phyloP scores from a whole-genome alignment of 1,140 invertebrate species.

The Oreohelix idahoensis region DNA sequence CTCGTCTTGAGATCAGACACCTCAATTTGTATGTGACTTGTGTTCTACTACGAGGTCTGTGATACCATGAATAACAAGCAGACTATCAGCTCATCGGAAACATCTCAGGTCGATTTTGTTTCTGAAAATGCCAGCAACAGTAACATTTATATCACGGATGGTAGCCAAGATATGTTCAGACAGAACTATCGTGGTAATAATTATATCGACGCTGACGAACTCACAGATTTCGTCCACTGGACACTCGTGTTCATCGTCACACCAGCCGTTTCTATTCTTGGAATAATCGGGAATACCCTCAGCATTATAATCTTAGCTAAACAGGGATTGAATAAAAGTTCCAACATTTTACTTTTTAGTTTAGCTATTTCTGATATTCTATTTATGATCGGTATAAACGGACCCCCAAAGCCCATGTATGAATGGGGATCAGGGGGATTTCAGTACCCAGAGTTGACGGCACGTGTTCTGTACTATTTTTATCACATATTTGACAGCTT shows the following conservation, averaged over 20 bases:
- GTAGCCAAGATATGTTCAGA: too few relatives aligned
- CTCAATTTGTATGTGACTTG: too few relatives aligned
- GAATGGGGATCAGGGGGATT: conserved; percentile 1
- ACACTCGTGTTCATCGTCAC: conserved; percentile 11
- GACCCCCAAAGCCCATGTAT: conserved; percentile 17
- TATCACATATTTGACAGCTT: conserved; percentile 30
- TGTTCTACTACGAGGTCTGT: too few relatives aligned
- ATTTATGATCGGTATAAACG: conserved; percentile 19
- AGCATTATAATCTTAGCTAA: conserved; percentile 15
- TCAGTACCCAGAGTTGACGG: background rate
- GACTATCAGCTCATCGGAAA: too few relatives aligned
- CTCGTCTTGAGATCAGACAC: too few relatives aligned
- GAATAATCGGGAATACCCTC: conserved; percentile 10
- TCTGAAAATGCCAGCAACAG: too few relatives aligned
- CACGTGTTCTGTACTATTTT: conserved; percentile 5
- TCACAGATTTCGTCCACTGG: conserved; percentile 12
- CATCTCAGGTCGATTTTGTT: too few relatives aligned
- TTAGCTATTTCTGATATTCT: conserved; percentile 31
- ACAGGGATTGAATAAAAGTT: conserved; percentile 23
- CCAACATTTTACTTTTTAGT: conserved; percentile 30
- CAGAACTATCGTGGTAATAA: background rate
- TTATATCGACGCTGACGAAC: background rate
- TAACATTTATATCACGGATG: too few relatives aligned
- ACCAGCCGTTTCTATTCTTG: background rate
- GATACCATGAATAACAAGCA: too few relatives aligned